Base-by-base conservation (phyloP, 2,888 invertebrate species). In the Melieria picta region DNA sequence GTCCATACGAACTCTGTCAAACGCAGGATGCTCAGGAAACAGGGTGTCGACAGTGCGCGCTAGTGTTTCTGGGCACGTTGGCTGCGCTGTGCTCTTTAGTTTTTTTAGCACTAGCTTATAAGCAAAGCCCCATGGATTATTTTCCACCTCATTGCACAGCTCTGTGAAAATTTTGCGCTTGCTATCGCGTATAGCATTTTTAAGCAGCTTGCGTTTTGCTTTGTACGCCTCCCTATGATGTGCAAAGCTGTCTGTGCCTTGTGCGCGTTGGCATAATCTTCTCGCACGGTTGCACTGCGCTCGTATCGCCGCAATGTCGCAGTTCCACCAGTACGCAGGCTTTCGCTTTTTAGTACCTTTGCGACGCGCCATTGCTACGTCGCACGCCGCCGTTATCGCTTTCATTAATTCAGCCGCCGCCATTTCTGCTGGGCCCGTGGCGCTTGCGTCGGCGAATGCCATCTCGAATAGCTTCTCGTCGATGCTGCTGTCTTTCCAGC, bases 261-360 rank as follows among this genome's bases (percentile, higher is more conserved):
- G 5, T n/a, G 6, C 13, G 5, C 52, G 11, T 52, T 52, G 5
- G 52, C 52, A 52, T 9, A 52, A 52, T 9, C 11, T 52, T 50
- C 64, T 11, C 13, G 50, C 48, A 7, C 7, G 64, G 30, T 50
- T 64, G 50, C 52, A 42, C 7, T 50, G 7, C 10, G 16, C 50
- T 4, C 9, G 30, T 9, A 56, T 11, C 43, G 42, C 7, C 13
- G 55, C 65, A 4, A 55, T 65, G n/a, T 42, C 48, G 6, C 56
- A 55, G 11, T 65, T 56, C 56, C 65, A 65, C 55, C 56, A 55
- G 43, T 65, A 55, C 11, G 55, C 45, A 5, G 46, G 4, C 3
- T 55, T n/a, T 6, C n/a, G 52, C n/a, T 30, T 7, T 4, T 50
- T 9, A 5, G 11, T 50, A 11, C 0, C 42, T 50, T 42, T 46